phyloP scores from a whole-genome alignment of 2,888 invertebrate species.

The Colletes collaris region DNA sequence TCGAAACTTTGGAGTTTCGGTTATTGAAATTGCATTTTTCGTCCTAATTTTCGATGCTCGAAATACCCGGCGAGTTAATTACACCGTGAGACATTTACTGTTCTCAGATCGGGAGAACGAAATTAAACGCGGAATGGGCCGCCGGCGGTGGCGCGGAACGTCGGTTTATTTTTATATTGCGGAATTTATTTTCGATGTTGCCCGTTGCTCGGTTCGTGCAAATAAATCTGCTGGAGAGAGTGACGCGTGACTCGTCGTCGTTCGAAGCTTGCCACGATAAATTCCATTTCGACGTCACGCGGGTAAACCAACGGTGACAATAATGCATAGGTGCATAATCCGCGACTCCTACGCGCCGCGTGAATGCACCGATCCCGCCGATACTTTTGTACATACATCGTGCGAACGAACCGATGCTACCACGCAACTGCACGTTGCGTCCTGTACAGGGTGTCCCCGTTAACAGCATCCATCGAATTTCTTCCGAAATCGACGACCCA shows the following conservation, averaged over 20 bases:
- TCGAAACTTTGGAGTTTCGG: too few relatives aligned
- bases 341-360: conserved; percentile 56
- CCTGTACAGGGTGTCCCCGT: not conserved
- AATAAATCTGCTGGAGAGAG: conserved; percentile 44
- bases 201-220: not conserved
- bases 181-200: conserved; percentile 36
- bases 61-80: too few relatives aligned
- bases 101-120: not conserved
- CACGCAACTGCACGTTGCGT: not conserved
- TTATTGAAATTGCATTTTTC: too few relatives aligned
- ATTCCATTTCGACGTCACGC: conserved; percentile 60
- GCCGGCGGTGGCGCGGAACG: not conserved
- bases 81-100: too few relatives aligned
- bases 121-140: conserved; percentile 8
- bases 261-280: conserved; percentile 51
- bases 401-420: conserved; percentile 32
- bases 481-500: too few relatives aligned
- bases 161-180: conserved; percentile 42
- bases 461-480: too few relatives aligned
- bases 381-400: conserved; percentile 37
- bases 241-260: conserved; percentile 39
- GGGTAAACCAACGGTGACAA: conserved; percentile 64
- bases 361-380: conserved; percentile 40
- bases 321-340: conserved; percentile 68
- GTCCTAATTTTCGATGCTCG: too few relatives aligned